Evolutionary conservation across 2,797 vertebrate genomes (phyloP).

Genomic region (Melanotaenia pygmaea): DNA sequence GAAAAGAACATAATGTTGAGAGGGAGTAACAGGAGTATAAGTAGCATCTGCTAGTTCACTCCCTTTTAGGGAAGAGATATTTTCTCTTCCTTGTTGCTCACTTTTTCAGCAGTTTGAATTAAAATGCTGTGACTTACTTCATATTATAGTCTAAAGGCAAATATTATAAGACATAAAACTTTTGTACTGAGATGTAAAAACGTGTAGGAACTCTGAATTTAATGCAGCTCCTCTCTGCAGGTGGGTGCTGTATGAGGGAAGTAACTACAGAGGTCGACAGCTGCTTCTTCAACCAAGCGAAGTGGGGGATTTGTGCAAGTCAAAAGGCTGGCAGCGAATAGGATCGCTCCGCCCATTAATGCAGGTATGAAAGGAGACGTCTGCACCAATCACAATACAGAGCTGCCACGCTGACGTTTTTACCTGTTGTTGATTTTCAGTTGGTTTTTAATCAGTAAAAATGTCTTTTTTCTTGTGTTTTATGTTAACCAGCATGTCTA

Average conservation of each 20-base stretch:
- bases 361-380: conserved; percentile 82
- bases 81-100: neutral
- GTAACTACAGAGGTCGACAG: conserved; percentile 90
- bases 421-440: neutral
- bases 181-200: no score
- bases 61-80: neutral
- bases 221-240: conserved; percentile 64
- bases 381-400: neutral
- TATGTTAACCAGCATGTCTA: no score
- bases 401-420: neutral
- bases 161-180: neutral
- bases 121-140: no score
- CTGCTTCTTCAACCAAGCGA: conserved; percentile 86
- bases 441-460: neutral
- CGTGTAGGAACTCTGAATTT: neutral
- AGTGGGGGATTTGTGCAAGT: conserved; percentile 84
- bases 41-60: neutral
- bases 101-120: neutral
- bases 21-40: no score
- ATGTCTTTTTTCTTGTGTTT: neutral
- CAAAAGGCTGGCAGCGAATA: conserved; percentile 84
- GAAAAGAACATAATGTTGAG: no score
- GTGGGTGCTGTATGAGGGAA: conserved; percentile 92
- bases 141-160: neutral
- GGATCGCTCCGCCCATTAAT: conserved; percentile 92